Conservation (phyloP, 2,888 invertebrate species). For the Apodemia mormo region DNA sequence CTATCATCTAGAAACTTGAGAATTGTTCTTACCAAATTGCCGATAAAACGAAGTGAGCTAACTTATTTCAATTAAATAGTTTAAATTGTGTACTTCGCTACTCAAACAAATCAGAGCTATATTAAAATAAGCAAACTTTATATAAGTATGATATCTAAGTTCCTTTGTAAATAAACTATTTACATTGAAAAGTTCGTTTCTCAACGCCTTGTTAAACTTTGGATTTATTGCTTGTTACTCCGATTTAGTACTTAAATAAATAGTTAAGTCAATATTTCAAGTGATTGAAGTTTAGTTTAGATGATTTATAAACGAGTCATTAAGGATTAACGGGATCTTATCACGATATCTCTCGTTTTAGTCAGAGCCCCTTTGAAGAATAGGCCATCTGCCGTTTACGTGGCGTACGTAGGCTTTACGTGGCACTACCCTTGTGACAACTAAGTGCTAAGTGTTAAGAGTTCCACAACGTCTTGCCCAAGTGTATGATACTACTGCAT, state of each 20-base stretch:
- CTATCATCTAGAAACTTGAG: too few relatives aligned
- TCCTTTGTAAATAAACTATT: background rate
- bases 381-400: too few relatives aligned
- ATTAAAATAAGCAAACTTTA: background rate
- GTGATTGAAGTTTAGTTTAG: slow-evolving; percentile 1
- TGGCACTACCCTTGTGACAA: too few relatives aligned
- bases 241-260: slow-evolving; percentile 9
- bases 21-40: too few relatives aligned
- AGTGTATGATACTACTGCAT: too few relatives aligned
- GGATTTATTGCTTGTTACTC: slow-evolving; percentile 2
- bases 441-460: too few relatives aligned
- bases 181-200: slow-evolving; percentile 7
- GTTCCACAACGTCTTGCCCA: too few relatives aligned
- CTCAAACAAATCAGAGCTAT: background rate
- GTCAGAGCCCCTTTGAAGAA: too few relatives aligned
- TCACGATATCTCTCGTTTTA: too few relatives aligned
- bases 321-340: too few relatives aligned
- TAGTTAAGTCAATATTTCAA: background rate
- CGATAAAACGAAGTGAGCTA: background rate
- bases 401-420: too few relatives aligned
- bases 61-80: background rate
- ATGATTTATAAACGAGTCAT: background rate
- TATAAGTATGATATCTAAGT: slow-evolving; percentile 4
- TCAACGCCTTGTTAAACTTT: slow-evolving; percentile 17
- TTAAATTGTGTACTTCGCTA: background rate